Evolutionary conservation across 2,888 invertebrate species (phyloP), one percentile per base, ranked within the genome.

Genomic region (Drosophila mayaguana): DNA sequence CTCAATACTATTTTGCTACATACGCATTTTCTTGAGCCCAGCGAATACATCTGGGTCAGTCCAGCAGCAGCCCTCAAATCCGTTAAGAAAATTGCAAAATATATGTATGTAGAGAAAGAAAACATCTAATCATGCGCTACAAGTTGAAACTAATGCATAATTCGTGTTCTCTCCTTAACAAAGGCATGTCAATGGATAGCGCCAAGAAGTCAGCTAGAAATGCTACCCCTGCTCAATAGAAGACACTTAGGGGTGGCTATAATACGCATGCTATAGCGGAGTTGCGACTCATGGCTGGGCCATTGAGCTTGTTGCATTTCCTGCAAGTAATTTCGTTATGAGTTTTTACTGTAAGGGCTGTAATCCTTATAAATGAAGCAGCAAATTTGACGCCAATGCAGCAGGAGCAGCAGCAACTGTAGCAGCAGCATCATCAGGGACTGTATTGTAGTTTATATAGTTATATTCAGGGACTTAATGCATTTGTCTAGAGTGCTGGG

Each of bases 331-430:
- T 87, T 87, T 87, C 71, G 79, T 78, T 87, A 87, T 87, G 86
- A 90, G 88, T 90, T 90, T 83, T 72, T 61, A 63, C 83, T 85
- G 81, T 75, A 48, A 54, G 64, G 75, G 42, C 57, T 18, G 65
- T 87, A 87, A 87, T 89, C 90, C 89, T 90, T 87, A 87, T 87
- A 87, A 89, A 90, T 87, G 86, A 87, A 90, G 89, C 90, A 89
- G 86, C 90, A 87, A 87, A 90, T 90, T 89, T 76, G 77, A 81
- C 65, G 83, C 72, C 84, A 83, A 62, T 83, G 83, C 86, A 82
- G 61, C 66, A 66, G 25, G 36, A 62, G 4, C 20, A 63, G 38
- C n/a, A n/a, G 8, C 40, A 8, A 32, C 32, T 32, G 32, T 32
- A 11, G 32, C 32, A 38, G 8, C 40, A 38, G 3, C 40, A 40